Conservation (phyloP, 2,888 invertebrate species). For the Pammene fasciana region DNA sequence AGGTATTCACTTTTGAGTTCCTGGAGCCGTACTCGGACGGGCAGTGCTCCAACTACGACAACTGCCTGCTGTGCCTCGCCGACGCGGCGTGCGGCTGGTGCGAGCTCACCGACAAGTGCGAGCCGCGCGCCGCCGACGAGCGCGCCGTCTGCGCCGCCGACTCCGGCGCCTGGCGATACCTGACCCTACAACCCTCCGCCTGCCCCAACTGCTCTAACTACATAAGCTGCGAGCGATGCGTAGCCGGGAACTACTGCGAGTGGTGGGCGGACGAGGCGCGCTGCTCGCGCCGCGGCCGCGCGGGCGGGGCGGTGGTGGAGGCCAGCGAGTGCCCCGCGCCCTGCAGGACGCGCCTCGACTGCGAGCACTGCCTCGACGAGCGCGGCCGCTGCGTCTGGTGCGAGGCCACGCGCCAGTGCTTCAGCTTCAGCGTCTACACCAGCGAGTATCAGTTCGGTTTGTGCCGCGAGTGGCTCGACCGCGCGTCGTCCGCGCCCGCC, state of each 20-base stretch:
- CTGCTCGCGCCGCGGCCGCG: conserved; percentile 91
- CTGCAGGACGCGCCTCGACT: conserved; percentile 90
- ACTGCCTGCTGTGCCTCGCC: conserved; percentile 93
- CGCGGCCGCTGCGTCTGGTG: conserved; percentile 97
- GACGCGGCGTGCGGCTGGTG: conserved; percentile 98
- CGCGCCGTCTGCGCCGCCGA: conserved; percentile 81
- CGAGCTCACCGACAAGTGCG: conserved; percentile 88
- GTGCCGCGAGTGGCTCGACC: conserved; percentile 96
- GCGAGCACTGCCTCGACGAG: conserved; percentile 92
- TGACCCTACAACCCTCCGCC: conserved; percentile 91
- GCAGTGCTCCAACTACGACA: conserved; percentile 89
- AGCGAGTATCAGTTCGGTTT: conserved; percentile 96
- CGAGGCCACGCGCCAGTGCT: conserved; percentile 95
- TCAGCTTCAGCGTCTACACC: conserved; percentile 97
- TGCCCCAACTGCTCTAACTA: conserved; percentile 95
- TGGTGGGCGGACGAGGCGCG: conserved; percentile 96
- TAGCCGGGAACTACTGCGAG: conserved; percentile 91
- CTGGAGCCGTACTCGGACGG: conserved; percentile 94
- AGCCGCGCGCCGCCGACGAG: conserved; percentile 87
- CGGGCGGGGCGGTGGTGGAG: conserved; percentile 86
- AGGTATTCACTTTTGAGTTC: conserved; percentile 93
- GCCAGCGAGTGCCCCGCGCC: conserved; percentile 89
- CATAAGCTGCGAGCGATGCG: conserved; percentile 94
- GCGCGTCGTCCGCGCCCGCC: conserved; percentile 83
- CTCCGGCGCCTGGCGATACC: conserved; percentile 87